A percentile compares a stretch with the other conserved stretches of the same genome.
phyloP scores from a whole-genome alignment of 2,888 invertebrate species.

The Eustalomyia histrio region DNA sequence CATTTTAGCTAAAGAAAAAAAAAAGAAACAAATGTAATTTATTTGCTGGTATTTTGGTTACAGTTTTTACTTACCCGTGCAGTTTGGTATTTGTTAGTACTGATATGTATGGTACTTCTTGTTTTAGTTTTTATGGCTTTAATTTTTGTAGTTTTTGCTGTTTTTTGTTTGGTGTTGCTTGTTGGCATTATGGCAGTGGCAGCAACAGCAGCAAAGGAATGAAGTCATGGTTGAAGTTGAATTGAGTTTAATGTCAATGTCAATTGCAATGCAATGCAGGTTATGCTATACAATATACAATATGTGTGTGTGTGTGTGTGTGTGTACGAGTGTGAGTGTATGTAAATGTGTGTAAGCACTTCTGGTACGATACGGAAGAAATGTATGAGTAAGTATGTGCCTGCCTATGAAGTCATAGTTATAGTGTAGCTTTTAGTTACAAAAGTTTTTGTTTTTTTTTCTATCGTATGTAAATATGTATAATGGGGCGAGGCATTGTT shows the following conservation, averaged over 20 bases:
- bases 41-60: slow-evolving; percentile 56
- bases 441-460: slow-evolving; percentile 5
- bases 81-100: slow-evolving; percentile 37
- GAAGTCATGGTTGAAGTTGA: slow-evolving; percentile 66
- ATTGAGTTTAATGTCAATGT: slow-evolving; percentile 68
- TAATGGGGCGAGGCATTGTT: slow-evolving; percentile 54
- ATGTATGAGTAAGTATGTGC: slow-evolving; percentile 31
- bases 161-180: slow-evolving; percentile 26
- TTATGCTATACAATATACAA: slow-evolving; percentile 22
- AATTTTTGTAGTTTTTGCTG: slow-evolving; percentile 37
- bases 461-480: not conserved
- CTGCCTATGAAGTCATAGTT: slow-evolving; percentile 62
- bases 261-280: slow-evolving; percentile 60
- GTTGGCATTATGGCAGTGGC: slow-evolving; percentile 33
- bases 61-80: slow-evolving; percentile 32
- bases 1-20: slow-evolving; percentile 32
- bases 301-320: slow-evolving; percentile 13
- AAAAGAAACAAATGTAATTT: slow-evolving; percentile 41
- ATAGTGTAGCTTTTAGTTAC: slow-evolving; percentile 32
- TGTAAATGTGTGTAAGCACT: not conserved
- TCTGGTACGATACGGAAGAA: slow-evolving; percentile 30
- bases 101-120: slow-evolving; percentile 38
- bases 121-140: slow-evolving; percentile 19
- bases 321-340: slow-evolving; percentile 8
- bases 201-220: slow-evolving; percentile 67